Conservation (phyloP, 1,140 invertebrate species). For the Megalopta genalis region DNA sequence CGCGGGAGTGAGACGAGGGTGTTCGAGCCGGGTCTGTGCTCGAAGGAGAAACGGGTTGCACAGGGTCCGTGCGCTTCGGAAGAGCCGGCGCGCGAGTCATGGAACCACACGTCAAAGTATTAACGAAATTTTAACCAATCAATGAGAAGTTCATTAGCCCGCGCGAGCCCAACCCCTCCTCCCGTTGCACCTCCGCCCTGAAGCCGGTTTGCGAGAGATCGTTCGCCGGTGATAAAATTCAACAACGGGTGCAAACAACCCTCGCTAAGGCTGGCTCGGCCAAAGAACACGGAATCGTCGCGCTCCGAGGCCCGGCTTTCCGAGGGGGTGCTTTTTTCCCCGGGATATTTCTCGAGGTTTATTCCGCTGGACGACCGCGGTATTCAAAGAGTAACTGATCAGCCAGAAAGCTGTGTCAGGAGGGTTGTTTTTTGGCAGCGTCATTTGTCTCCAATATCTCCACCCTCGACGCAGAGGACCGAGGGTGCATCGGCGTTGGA, state of each 20-base stretch:
- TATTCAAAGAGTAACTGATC: conserved; percentile 49
- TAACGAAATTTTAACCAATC: conserved; percentile 80
- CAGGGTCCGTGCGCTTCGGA: conserved; percentile 40
- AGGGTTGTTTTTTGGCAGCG: conserved; percentile 74
- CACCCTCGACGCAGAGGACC: conserved; percentile 3
- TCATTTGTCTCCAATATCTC: conserved; percentile 80
- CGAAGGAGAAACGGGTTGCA: conserved; percentile 56
- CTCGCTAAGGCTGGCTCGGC: not conserved
- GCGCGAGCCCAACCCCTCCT: conserved; percentile 20
- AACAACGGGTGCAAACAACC: conserved; percentile 41
- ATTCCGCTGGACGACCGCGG: not conserved
- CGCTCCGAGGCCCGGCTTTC: not conserved
- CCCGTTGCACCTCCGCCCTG: conserved; percentile 23
- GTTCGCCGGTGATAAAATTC: conserved; percentile 59
- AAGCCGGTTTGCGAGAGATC: too few species aligned
- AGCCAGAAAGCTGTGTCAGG: conserved; percentile 38
- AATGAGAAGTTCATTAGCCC: conserved; percentile 80
- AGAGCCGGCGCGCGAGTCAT: conserved; percentile 66
- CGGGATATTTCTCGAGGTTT: conserved; percentile 7
- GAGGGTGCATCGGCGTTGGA: not conserved
- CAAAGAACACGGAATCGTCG: conserved; percentile 1
- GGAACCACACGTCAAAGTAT: conserved; percentile 77
- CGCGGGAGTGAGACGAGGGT: conserved; percentile 73
- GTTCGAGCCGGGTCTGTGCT: conserved; percentile 38
- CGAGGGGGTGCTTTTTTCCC: not conserved